Conservation (phyloP, 2,888 invertebrate species). For the Papilio demoleus region DNA sequence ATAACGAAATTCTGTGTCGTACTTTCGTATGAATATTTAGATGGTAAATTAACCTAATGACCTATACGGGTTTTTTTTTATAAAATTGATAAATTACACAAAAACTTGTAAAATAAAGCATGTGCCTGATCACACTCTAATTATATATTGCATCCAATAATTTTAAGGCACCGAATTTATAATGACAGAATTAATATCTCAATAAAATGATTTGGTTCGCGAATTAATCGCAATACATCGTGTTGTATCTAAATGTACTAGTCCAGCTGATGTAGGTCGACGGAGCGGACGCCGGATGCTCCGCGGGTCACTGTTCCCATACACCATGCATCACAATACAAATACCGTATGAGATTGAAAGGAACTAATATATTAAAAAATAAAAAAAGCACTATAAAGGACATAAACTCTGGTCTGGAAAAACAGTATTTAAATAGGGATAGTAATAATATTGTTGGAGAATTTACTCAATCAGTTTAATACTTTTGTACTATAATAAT, state of each 20-base stretch:
- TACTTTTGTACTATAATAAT: no score
- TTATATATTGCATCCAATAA: not conserved
- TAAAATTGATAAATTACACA: not conserved
- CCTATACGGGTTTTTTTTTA: not conserved
- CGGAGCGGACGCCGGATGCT: constrained; percentile 52
- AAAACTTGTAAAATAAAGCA: no score
- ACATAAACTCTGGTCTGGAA: no score
- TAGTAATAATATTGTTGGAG: no score
- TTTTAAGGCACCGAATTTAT: not conserved
- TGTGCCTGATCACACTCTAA: not conserved
- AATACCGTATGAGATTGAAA: constrained; percentile 17
- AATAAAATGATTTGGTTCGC: not conserved
- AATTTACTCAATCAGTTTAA: no score
- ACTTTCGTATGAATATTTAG: no score
- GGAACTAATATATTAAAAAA: not conserved
- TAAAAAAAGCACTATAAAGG: not conserved
- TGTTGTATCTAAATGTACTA: constrained; percentile 40
- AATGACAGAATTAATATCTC: not conserved
- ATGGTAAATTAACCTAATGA: not conserved
- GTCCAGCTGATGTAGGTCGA: constrained; percentile 47
- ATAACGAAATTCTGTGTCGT: constrained; percentile 35
- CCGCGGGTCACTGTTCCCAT: constrained; percentile 47
- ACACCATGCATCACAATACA: constrained; percentile 23
- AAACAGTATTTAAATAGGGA: no score
- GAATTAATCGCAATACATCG: not conserved